These are phyloP conservation scores for Hemicentrotus pulcherrimus DNA, from an alignment of 35 echinoderm and acorn worm genomes.

Conservation along the genomic window DNA sequence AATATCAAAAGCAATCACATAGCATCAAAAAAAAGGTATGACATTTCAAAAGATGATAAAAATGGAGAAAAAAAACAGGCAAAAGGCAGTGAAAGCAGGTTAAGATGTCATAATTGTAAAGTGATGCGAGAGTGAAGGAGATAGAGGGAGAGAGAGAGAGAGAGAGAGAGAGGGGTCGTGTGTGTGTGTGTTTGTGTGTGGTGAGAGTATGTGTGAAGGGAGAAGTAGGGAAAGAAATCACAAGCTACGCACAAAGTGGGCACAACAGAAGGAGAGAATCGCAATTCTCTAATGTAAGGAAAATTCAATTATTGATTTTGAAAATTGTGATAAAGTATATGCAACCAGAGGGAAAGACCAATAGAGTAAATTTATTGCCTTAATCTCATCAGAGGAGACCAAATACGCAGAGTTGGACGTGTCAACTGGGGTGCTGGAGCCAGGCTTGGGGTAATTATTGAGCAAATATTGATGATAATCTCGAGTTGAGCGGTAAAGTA, in stretches of 20 bases:
- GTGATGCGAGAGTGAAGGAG: too few species aligned
- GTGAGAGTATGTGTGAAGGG: too few species aligned
- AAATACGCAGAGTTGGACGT: neutral
- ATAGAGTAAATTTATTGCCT: slow-evolving; percentile 12
- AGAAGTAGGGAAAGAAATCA: too few species aligned
- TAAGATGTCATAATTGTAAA: too few species aligned
- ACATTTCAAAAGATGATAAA: too few species aligned
- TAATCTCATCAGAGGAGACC: slow-evolving; percentile 12
- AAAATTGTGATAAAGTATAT: neutral
- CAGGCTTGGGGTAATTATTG: slow-evolving; percentile 34
- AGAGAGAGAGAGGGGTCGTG: too few species aligned
- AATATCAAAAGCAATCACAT: too few species aligned
- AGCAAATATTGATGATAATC: slow-evolving; percentile 42
- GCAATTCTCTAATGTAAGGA: neutral
- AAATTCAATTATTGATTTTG: neutral
- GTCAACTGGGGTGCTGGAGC: neutral
- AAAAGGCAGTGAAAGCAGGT: too few species aligned
- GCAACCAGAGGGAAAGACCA: neutral
- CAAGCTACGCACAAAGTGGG: neutral
- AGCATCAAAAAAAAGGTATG: too few species aligned
- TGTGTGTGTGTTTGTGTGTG: too few species aligned
- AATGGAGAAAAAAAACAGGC: too few species aligned
- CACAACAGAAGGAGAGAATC: neutral
- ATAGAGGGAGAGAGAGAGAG: too few species aligned
- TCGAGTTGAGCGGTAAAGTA: neutral